phyloP scores from a whole-genome alignment of 2,888 invertebrate genomes.

The Archips crataeganus region DNA sequence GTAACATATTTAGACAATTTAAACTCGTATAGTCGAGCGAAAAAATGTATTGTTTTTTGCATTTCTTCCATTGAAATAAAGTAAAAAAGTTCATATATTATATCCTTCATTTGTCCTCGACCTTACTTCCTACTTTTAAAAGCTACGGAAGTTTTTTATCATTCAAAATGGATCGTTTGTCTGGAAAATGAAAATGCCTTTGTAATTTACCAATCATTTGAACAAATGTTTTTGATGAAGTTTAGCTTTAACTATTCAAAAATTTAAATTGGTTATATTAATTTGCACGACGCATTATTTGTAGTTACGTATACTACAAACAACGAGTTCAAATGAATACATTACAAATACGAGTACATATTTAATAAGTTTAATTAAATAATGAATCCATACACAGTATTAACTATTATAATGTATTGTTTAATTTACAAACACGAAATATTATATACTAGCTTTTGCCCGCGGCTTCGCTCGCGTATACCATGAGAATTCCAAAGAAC shows the following conservation, averaged over 20 bases:
- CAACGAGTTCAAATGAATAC: no score
- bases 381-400: no score
- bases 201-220: constrained; percentile 11
- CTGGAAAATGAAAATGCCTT: constrained; percentile 3
- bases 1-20: background rate
- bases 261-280: background rate
- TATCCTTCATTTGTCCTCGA: background rate
- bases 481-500: no score
- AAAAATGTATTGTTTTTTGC: background rate
- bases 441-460: no score
- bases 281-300: background rate
- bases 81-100: background rate
- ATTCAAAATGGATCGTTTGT: constrained; percentile 17
- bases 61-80: background rate
- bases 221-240: constrained; percentile 1
- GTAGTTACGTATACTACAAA: background rate
- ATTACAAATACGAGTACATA: no score
- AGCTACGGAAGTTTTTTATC: constrained; percentile 17
- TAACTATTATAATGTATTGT: no score
- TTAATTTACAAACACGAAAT: no score
- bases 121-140: background rate
- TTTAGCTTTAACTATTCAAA: background rate
- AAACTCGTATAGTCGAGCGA: background rate
- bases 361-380: no score
- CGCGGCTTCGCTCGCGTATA: no score